Evolutionary conservation across 2,797 vertebrate genomes (phyloP).

Genomic region (Sylvia borin): DNA sequence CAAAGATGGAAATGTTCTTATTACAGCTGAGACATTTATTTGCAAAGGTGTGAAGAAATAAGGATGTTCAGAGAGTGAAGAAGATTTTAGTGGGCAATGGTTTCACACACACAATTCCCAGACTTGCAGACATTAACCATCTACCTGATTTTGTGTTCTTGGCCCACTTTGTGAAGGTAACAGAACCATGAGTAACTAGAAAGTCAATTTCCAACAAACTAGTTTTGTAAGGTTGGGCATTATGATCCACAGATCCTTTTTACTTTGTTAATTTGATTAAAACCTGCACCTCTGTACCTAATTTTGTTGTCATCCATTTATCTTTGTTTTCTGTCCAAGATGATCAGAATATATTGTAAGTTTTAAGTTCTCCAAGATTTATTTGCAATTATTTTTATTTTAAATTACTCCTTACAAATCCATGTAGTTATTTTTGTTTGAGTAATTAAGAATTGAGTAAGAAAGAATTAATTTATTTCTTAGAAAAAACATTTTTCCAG

Average conservation of each 20-base stretch:
- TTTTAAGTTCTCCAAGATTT: background rate
- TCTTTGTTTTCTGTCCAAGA: background rate
- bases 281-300: background rate
- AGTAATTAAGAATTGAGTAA: background rate
- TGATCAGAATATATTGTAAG: background rate
- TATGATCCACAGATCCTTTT: background rate
- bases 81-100: background rate
- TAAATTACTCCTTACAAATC: background rate
- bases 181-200: background rate
- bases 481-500: background rate
- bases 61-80: background rate
- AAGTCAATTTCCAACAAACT: background rate
- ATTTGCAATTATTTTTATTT: background rate
- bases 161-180: background rate
- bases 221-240: background rate
- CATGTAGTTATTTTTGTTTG: background rate
- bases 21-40: background rate
- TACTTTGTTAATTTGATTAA: background rate
- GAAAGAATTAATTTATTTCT: background rate
- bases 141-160: background rate
- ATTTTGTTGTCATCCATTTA: background rate
- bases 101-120: accelerated
- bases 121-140: background rate
- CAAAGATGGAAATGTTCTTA: background rate
- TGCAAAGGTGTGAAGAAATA: background rate